These are phyloP conservation scores for Ia io DNA, from an alignment of 2,113 vertebrate genomes.

Conservation along the genomic window DNA sequence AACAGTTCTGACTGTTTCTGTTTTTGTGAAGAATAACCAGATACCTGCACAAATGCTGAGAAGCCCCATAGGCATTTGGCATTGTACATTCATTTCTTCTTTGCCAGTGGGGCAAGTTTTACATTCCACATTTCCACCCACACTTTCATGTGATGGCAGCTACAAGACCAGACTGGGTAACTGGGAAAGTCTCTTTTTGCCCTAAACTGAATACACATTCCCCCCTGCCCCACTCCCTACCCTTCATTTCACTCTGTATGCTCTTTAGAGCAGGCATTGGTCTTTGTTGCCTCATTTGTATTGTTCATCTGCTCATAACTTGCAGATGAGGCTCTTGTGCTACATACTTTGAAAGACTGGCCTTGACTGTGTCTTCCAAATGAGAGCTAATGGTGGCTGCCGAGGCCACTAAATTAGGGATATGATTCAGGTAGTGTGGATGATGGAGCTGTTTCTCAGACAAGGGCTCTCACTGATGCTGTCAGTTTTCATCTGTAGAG, in stretches of 20 bases:
- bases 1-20: conserved; percentile 5
- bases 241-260: not conserved
- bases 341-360: conserved; percentile 45
- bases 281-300: not conserved
- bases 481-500: conserved; percentile 28
- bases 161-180: not conserved
- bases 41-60: not conserved
- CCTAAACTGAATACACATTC: not conserved
- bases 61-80: not conserved
- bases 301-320: conserved; percentile 31
- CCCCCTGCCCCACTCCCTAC: no score
- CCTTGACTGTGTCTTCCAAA: conserved; percentile 24
- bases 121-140: not conserved
- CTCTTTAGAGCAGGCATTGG: not conserved
- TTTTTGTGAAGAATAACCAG: conserved; percentile 22
- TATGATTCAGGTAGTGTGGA: not conserved
- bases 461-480: not conserved
- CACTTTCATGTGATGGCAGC: not conserved
- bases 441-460: conserved; percentile 1
- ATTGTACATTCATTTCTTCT: not conserved
- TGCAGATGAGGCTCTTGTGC: conserved; percentile 40
- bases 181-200: not conserved
- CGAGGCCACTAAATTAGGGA: conserved; percentile 30
- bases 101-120: not conserved
- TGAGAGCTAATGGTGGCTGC: conserved; percentile 30